Base-by-base conservation (phyloP, 1,140 invertebrate species). In the Drosophila varians region DNA sequence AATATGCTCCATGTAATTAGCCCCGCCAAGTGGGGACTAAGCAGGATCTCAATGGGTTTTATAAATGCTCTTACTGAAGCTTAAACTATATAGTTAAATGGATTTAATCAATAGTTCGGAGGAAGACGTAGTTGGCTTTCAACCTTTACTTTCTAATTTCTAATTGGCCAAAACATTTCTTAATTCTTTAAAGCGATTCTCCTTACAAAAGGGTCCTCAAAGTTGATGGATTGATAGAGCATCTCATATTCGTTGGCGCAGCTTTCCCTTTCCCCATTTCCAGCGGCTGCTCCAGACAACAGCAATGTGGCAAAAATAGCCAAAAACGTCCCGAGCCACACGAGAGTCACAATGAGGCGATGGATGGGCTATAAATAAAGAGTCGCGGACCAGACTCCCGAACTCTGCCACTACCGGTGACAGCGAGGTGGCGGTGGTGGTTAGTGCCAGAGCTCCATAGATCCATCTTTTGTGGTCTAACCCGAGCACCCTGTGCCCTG, bases 1-100 rank as follows among this genome's bases (percentile, higher is more conserved):
- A 87, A 87, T 87, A 87, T 77, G 79, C 70, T 82, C 79, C 82
- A 77, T 87, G 82, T 87, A 87, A 87, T 87, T 87, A 87, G 82
- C 82, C 77, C 58, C 80, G 69, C 38, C 77, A 82, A 77, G 58
- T 72, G 69, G 45, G 48, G 64, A 65, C 36, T 3, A 3, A 26
- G 21, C 18, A 4, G 55, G 18, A 12, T 7, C 8, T 7, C 18
- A 28, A 9, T 2, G 14, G 51, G 18, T 4, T 9, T n/a, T 16
- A 0, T 7, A 16, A 42, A 65, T 65, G 12, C 62, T 14, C 62
- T 65, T 21, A 31, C 48, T 8, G 6, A 8, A 8, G n/a, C n/a
- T n/a, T n/a, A n/a, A n/a, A n/a, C n/a, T n/a, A n/a, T n/a, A n/a
- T n/a, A n/a, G n/a, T n/a, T n/a, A n/a, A n/a, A n/a, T n/a, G n/a